These are phyloP conservation scores for Enteromius unitaeniatus DNA, from an alignment of 2,797 vertebrate species.

Conservation along the genomic window DNA sequence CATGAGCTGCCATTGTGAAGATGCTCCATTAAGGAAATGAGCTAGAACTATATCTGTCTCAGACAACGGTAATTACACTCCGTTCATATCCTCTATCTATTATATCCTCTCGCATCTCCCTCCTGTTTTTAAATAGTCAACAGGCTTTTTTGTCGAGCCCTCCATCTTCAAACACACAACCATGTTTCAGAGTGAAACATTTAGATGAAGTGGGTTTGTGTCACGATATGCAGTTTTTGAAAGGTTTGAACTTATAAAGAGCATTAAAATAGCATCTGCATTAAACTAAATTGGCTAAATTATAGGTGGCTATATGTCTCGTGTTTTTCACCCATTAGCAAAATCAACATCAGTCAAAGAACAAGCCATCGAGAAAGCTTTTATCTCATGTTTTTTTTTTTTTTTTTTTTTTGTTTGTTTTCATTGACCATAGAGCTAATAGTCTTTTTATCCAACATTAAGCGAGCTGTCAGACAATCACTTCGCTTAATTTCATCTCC, in stretches of 20 bases:
- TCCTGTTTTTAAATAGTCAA: slow-evolving; percentile 43
- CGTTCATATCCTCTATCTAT: slow-evolving; percentile 35
- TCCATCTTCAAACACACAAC: neutral
- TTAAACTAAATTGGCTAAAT: slow-evolving; percentile 33
- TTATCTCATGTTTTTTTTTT: neutral
- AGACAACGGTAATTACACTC: slow-evolving; percentile 33
- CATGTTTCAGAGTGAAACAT: neutral
- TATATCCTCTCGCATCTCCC: slow-evolving; percentile 27
- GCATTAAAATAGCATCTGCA: slow-evolving; percentile 30
- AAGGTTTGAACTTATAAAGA: slow-evolving; percentile 10
- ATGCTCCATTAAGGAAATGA: slow-evolving; percentile 49
- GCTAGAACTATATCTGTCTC: slow-evolving; percentile 43
- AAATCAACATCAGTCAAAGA: slow-evolving; percentile 39
- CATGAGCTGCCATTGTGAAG: slow-evolving; percentile 42
- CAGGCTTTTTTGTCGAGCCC: slow-evolving; percentile 10
- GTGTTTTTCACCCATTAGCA: slow-evolving; percentile 34
- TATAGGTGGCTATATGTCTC: slow-evolving; percentile 15
- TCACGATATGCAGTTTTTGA: neutral
- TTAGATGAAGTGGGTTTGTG: neutral
- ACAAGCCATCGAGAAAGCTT: slow-evolving; percentile 32
- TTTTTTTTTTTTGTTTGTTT: neutral
- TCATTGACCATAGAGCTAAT: slow-evolving; percentile 49
- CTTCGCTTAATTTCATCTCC: slow-evolving; percentile 62
- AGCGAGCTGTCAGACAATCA: slow-evolving; percentile 55
- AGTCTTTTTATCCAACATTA: slow-evolving; percentile 44